Evolutionary conservation across 1,140 invertebrate genomes (phyloP).

Genomic region (Halesus radiatus): DNA sequence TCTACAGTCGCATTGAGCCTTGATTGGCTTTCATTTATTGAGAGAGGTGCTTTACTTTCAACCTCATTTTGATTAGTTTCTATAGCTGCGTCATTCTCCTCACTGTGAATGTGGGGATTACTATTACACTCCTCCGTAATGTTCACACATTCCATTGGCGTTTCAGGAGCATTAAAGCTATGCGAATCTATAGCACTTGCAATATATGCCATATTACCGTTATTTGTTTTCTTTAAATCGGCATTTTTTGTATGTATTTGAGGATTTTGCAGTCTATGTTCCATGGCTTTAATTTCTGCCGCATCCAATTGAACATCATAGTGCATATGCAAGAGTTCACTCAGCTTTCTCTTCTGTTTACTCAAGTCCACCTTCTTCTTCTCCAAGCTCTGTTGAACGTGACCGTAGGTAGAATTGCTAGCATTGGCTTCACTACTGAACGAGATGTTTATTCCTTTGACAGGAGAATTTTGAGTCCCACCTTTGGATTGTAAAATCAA

Average conservation of each 20-base stretch:
- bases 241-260: not conserved
- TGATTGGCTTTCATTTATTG: not conserved
- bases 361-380: slow-evolving; percentile 26
- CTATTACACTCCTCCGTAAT: not conserved
- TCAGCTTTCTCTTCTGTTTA: slow-evolving; percentile 49
- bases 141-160: not conserved
- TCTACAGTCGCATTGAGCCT: too few relatives aligned
- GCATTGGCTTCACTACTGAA: slow-evolving; percentile 22
- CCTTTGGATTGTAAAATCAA: slow-evolving; percentile 27
- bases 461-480: slow-evolving; percentile 32
- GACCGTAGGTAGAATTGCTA: not conserved
- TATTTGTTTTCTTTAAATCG: not conserved
- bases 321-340: slow-evolving; percentile 45
- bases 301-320: slow-evolving; percentile 49
- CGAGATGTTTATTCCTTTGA: slow-evolving; percentile 47
- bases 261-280: slow-evolving; percentile 20
- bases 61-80: not conserved
- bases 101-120: not conserved
- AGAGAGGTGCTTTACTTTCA: not conserved
- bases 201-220: not conserved
- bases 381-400: slow-evolving; percentile 32
- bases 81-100: not conserved
- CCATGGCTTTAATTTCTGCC: slow-evolving; percentile 45
- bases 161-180: not conserved
- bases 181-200: not conserved